A percentile compares a stretch with the other conserved stretches of the same genome.
Conservation (phyloP, 2,797 vertebrate genomes). For the Acipenser ruthenus region DNA sequence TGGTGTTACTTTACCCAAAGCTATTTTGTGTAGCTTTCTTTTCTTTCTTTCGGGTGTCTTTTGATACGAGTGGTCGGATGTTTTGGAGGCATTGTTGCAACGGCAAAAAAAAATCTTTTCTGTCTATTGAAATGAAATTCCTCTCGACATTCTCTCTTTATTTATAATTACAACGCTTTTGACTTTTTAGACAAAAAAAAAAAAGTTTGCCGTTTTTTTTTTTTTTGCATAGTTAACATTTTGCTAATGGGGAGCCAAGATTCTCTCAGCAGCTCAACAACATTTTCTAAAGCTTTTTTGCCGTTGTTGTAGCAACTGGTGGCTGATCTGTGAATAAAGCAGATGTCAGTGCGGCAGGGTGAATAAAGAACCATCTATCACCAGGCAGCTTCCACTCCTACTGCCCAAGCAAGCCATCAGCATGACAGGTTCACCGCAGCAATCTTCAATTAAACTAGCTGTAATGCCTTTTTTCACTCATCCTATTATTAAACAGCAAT, state of each 20-base stretch:
- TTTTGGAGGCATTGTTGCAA: conserved; percentile 54
- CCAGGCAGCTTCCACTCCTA: conserved; percentile 50
- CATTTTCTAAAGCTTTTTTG: conserved; percentile 73
- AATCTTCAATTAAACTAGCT: conserved; percentile 44
- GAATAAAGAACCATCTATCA: conserved; percentile 67
- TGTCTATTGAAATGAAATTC: conserved; percentile 71
- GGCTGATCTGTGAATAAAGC: conserved; percentile 75
- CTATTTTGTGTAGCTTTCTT: conserved; percentile 58
- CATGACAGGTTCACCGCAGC: conserved; percentile 53
- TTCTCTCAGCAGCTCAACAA: conserved; percentile 65
- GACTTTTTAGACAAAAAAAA: conserved; percentile 64
- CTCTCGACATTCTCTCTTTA: conserved; percentile 65
- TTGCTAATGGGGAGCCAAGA: conserved; percentile 63
- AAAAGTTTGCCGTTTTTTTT: conserved; percentile 66
- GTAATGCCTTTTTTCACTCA: conserved; percentile 29
- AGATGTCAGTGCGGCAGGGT: conserved; percentile 69
- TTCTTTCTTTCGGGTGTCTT: conserved; percentile 39
- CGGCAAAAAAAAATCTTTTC: conserved; percentile 55
- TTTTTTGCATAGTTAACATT: conserved; percentile 79
- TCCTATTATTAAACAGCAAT: conserved; percentile 37
- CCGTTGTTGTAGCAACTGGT: conserved; percentile 79
- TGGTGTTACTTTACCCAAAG: conserved; percentile 37
- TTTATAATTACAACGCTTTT: conserved; percentile 49
- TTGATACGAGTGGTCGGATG: conserved; percentile 51
- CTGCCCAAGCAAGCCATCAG: conserved; percentile 78